Conservation (phyloP, 2,113 vertebrate genomes). For the Thymallus thymallus region DNA sequence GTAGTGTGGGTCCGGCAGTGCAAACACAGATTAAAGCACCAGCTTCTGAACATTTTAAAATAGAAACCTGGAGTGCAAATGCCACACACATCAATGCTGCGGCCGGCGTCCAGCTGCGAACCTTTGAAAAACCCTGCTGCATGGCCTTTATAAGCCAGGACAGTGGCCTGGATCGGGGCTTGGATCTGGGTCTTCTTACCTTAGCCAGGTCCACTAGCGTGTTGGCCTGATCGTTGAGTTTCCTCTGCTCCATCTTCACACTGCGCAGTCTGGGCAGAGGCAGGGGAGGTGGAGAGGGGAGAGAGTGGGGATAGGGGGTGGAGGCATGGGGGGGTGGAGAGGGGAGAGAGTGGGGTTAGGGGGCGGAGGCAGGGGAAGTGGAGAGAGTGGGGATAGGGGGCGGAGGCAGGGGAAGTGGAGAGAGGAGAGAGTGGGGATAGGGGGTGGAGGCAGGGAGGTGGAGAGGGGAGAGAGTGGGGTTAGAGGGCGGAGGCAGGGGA, state of each 20-base stretch:
- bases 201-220: slow-evolving; percentile 88
- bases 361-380: slow-evolving; percentile 19
- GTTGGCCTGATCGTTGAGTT: slow-evolving; percentile 89
- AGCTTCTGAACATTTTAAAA: slow-evolving; percentile 49
- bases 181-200: slow-evolving; percentile 56
- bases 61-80: slow-evolving; percentile 61
- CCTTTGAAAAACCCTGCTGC: slow-evolving; percentile 48
- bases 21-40: slow-evolving; percentile 63
- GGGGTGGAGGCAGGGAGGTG: not conserved
- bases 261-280: slow-evolving; percentile 83
- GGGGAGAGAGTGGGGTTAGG: slow-evolving; percentile 1
- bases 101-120: slow-evolving; percentile 27
- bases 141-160: not conserved
- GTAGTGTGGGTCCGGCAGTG: slow-evolving; percentile 26
- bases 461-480: no score
- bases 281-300: slow-evolving; percentile 20
- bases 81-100: slow-evolving; percentile 64
- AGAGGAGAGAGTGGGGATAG: slow-evolving; percentile 50
- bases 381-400: slow-evolving; percentile 16
- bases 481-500: no score
- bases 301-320: slow-evolving; percentile 27
- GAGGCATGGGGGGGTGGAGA: slow-evolving; percentile 19
- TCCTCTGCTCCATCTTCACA: slow-evolving; percentile 91
- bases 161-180: not conserved
- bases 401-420: slow-evolving; percentile 26